These are phyloP conservation scores for Drosophila melanogaster DNA, from an alignment of 1,140 invertebrate species.

Conservation along the genomic window Release_6_plus_ISO1_MT NC_004354.4:7647501-7648000, in stretches of 20 bases:
- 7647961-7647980: slow-evolving; percentile 63
- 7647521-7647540: slow-evolving; percentile 10
- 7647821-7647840: slow-evolving; percentile 37
- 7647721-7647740: slow-evolving; percentile 24
- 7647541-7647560: slow-evolving; percentile 60
- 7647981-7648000: slow-evolving; percentile 14
- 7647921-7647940: slow-evolving; percentile 23
- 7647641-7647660: slow-evolving; percentile 34
- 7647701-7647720: slow-evolving; percentile 47
- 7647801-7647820: slow-evolving; percentile 73
- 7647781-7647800: slow-evolving; percentile 80
- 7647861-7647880: slow-evolving; percentile 22
- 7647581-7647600: slow-evolving; percentile 3
- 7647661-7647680: slow-evolving; percentile 68
- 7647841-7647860: slow-evolving; percentile 13
- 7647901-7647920: slow-evolving; percentile 22
- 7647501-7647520: slow-evolving; percentile 4
- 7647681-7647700: slow-evolving; percentile 82
- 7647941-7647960: slow-evolving; percentile 63
- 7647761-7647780: slow-evolving; percentile 71
- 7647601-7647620: slow-evolving; percentile 76
- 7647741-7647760: slow-evolving; percentile 19
- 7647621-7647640: slow-evolving; percentile 82
- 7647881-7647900: slow-evolving; percentile 25
- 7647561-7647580: slow-evolving; percentile 67